Percentiles rank a stretch among this genome's conserved stretches.
Conservation (phyloP, 2,888 invertebrate genomes). For the Sympetrum striolatum region DNA sequence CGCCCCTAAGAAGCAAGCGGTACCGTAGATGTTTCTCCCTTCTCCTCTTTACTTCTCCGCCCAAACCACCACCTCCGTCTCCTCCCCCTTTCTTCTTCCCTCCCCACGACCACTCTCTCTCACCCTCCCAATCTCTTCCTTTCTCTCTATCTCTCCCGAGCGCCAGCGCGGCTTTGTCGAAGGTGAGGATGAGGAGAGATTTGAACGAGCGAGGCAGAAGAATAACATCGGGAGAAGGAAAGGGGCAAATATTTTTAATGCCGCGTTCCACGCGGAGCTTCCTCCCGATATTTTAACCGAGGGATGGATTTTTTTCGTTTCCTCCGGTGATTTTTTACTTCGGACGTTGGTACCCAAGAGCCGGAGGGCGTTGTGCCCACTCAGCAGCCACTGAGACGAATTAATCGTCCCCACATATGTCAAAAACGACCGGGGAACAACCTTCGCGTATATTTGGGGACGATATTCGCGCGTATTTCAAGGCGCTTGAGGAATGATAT, state of each 20-base stretch:
- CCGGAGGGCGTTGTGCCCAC: neutral
- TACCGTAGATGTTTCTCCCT: constrained; percentile 24
- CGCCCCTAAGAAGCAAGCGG: constrained; percentile 11
- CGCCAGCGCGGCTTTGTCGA: neutral
- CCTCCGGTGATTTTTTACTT: neutral
- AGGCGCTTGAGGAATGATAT: no score
- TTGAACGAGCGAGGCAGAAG: neutral
- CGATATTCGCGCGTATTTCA: no score
- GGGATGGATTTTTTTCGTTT: neutral
- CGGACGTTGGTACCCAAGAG: neutral
- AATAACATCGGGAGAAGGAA: neutral
- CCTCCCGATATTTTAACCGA: neutral
- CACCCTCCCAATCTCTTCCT: neutral
- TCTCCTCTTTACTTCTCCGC: neutral
- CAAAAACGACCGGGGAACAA: no score
- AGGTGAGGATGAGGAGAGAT: neutral
- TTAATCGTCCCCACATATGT: no score
- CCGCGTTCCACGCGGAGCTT: neutral
- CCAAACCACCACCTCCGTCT: neutral
- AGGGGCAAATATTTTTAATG: neutral
- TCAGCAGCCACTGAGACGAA: neutral
- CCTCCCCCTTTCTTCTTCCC: neutral
- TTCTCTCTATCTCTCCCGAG: neutral
- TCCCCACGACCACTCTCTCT: neutral
- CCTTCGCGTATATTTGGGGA: no score